A percentile compares a stretch with the other conserved stretches of the same genome.
These are phyloP conservation scores for Parotocinclus haroldoi DNA, from an alignment of 2,797 vertebrate genomes.

Conservation along the genomic window DNA sequence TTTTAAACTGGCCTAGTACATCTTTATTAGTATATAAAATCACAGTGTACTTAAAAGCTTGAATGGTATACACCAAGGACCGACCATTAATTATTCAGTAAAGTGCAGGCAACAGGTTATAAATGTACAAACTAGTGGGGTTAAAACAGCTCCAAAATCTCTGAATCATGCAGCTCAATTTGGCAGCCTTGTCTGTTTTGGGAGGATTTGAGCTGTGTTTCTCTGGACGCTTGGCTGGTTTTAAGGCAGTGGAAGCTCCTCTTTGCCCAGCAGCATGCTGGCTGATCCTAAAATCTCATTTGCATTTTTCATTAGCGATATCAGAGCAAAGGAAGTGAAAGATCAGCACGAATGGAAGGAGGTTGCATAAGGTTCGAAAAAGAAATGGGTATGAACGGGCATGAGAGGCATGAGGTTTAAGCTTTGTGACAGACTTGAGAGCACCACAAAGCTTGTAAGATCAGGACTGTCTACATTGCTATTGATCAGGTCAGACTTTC, in stretches of 20 bases:
- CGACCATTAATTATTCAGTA: no score
- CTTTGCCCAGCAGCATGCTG: slow-evolving; percentile 2
- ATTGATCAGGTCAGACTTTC: slow-evolving; percentile 3
- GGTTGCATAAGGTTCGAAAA: background rate
- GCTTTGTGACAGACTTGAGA: background rate
- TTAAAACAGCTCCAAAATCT: no score
- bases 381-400: background rate
- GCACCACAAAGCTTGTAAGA: background rate
- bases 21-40: no score
- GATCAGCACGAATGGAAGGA: slow-evolving; percentile 29
- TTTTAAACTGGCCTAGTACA: no score
- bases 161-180: no score
- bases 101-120: no score
- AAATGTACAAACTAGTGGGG: no score
- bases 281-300: slow-evolving; percentile 24
- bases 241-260: background rate
- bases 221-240: background rate
- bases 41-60: no score
- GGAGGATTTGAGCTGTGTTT: background rate
- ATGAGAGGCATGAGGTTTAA: background rate
- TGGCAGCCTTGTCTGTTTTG: no score
- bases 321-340: slow-evolving; percentile 30
- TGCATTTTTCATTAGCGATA: slow-evolving; percentile 30
- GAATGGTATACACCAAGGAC: no score
- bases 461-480: slow-evolving; percentile 6